Base-by-base conservation (phyloP, 2,888 invertebrate genomes). In the Epiblema foenella region DNA sequence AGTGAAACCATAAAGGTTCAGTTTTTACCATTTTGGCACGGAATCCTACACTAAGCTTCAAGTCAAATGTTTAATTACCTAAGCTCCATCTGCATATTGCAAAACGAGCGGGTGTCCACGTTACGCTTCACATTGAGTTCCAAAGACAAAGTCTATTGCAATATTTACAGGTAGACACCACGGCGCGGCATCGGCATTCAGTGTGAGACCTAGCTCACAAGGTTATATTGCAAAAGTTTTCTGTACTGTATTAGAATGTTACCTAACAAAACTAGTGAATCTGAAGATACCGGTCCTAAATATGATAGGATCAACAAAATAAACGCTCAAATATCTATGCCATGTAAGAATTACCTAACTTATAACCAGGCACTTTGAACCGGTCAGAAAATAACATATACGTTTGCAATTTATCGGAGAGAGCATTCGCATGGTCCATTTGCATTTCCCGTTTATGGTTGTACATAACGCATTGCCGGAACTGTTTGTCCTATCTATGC, bases 321-420 rank as follows among this genome's bases (percentile, higher is more conserved):
- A 42, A 12, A 12, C 12, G 42, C 10, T 51, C 51, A 18, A 18
- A 0, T 51, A 10, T n/a, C 0, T n/a, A 46, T 46, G 4, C 56
- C 15, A 17, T 17, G 17, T 37, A 37, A 39, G 11, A 15, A 59
- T 59, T 59, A 59, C 24, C 24, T 59, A 59, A 59, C 60, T 0
- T 24, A 29, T 51, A 49, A 11, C 29, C 15, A 51, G 18, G 1
- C 24, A 62, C 37, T 18, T 46, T 1, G 11, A 52, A 52, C 63
- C 63, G 63, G 63, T 62, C 49, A 33, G 49, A 10, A 33, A 49
- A 49, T 63, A 33, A 11, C 33, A 33, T 1, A 15, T 10, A 59
- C 60, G 10, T 51, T 63, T 63, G 63, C 51, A 52, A 37, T 52
- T 33, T 20, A 63, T 52, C 20, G 51, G 63, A 63, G 63, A 63